These are phyloP conservation scores for Coracias cyanogaster DNA, from an alignment of 2,797 vertebrate genomes.

Conservation along the genomic window DNA sequence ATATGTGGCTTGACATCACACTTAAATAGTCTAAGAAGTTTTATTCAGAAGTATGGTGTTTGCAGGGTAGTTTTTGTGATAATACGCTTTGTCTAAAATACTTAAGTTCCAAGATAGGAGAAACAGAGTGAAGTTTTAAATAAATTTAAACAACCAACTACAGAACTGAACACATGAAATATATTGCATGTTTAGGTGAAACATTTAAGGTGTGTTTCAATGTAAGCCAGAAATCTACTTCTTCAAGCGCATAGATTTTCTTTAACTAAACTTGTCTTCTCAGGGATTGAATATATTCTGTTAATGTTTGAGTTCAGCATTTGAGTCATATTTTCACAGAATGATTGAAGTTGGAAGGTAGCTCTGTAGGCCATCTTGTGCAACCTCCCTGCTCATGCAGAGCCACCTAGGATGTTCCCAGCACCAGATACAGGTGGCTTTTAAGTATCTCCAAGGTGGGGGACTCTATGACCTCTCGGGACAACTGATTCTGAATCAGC, in stretches of 20 bases:
- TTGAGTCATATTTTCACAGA: not conserved
- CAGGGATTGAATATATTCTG: not conserved
- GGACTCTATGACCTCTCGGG: not conserved
- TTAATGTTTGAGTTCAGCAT: not conserved
- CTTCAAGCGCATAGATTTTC: not conserved
- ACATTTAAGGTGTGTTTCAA: not conserved
- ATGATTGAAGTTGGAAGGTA: not conserved
- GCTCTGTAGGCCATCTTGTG: not conserved
- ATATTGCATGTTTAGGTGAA: not conserved
- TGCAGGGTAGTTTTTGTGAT: not conserved
- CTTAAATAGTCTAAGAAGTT: not conserved
- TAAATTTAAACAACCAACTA: not conserved
- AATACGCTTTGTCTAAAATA: not conserved
- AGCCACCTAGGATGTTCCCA: not conserved
- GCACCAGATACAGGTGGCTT: not conserved
- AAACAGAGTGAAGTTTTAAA: not conserved
- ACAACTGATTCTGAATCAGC: not conserved
- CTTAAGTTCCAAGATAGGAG: not conserved
- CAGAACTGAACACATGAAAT: not conserved
- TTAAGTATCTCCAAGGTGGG: not conserved
- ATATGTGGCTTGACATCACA: not conserved
- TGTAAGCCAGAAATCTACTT: not conserved
- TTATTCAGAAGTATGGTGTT: not conserved
- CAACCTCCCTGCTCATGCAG: not conserved
- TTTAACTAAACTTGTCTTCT: not conserved